phyloP scores from a whole-genome alignment of 2,113 vertebrate species.

The Isurus oxyrinchus region DNA sequence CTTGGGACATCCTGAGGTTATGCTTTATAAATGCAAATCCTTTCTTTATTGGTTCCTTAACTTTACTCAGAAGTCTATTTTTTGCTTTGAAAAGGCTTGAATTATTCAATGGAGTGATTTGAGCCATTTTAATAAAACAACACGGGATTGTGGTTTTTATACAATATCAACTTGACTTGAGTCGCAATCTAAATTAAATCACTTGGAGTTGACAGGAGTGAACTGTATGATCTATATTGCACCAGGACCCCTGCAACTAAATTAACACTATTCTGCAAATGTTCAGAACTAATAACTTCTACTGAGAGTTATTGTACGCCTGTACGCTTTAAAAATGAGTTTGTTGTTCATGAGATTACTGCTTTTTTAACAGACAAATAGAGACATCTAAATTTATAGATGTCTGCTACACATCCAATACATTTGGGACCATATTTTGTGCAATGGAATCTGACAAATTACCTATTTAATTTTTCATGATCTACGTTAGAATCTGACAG shows the following conservation, averaged over 20 bases:
- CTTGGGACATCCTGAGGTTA: not conserved
- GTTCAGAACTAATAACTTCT: not conserved
- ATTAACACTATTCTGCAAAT: not conserved
- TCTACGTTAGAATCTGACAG: not conserved
- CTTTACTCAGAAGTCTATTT: not conserved
- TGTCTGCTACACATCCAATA: not conserved
- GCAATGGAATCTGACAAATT: not conserved
- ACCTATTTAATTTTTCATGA: not conserved
- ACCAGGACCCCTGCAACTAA: not conserved
- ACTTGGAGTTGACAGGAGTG: not conserved
- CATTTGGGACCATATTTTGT: not conserved
- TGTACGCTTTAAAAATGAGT: not conserved
- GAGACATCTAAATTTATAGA: not conserved
- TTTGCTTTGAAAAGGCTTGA: not conserved
- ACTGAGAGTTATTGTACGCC: not conserved
- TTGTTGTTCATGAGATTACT: not conserved
- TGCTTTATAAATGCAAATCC: not conserved
- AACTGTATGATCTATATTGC: not conserved
- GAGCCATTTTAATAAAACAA: not conserved
- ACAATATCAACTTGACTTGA: not conserved
- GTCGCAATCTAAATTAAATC: not conserved
- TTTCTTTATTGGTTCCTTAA: not conserved
- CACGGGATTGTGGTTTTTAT: not conserved
- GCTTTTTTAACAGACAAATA: not conserved
- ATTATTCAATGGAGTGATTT: not conserved